phyloP scores from a whole-genome alignment of 1,140 invertebrate genomes.

The Oryzaephilus surinamensis region DNA sequence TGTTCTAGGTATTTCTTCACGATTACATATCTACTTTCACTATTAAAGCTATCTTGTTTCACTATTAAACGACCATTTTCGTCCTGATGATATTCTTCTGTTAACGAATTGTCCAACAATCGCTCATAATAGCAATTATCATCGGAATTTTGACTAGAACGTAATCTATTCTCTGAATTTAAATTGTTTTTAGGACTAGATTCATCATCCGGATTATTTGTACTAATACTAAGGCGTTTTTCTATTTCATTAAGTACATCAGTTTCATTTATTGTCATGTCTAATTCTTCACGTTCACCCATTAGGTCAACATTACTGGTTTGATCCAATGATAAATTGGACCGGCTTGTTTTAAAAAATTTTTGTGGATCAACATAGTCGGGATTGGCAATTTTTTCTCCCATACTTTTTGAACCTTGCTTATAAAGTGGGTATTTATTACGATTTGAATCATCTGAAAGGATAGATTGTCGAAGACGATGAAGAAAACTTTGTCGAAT shows the following conservation, averaged over 20 bases:
- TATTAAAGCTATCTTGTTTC: constrained; percentile 29
- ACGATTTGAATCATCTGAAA: constrained; percentile 40
- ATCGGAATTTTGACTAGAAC: constrained; percentile 29
- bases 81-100: constrained; percentile 25
- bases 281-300: constrained; percentile 19
- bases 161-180: too few relatives aligned
- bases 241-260: constrained; percentile 31
- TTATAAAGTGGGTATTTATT: constrained; percentile 45
- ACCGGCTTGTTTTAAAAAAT: constrained; percentile 16
- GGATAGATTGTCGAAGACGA: constrained; percentile 43
- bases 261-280: constrained; percentile 30
- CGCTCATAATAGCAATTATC: constrained; percentile 33
- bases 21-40: constrained; percentile 12
- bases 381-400: constrained; percentile 74
- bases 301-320: constrained; percentile 13
- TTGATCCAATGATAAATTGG: constrained; percentile 11
- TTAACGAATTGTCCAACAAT: constrained; percentile 28
- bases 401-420: constrained; percentile 70
- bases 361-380: constrained; percentile 69
- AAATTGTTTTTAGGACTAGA: too few relatives aligned
- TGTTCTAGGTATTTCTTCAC: neutral
- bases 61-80: constrained; percentile 21
- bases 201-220: neutral
- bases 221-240: constrained; percentile 18
- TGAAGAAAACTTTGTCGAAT: constrained; percentile 44